Percentiles rank a stretch among this genome's conserved stretches.
phyloP scores from a whole-genome alignment of 2,888 invertebrate genomes.

The Oxyscelio sp. region DNA sequence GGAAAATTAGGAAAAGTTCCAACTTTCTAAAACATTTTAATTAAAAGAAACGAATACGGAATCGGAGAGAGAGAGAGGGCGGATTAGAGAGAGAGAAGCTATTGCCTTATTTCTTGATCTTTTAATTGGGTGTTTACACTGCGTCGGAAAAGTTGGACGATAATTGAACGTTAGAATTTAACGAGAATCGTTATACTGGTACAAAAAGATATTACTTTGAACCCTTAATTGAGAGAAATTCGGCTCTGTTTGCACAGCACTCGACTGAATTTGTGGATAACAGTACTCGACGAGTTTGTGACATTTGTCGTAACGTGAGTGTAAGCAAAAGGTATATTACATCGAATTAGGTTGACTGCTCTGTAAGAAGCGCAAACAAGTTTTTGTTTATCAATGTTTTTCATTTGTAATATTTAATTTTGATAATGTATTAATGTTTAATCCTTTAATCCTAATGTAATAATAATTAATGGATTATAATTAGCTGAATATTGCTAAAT shows the following conservation, averaged over 20 bases:
- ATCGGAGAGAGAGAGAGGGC: no score
- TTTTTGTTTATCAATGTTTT: slow-evolving; percentile 24
- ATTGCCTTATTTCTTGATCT: no score
- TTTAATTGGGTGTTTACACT: no score
- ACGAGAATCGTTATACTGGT: not conserved
- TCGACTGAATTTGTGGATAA: slow-evolving; percentile 42
- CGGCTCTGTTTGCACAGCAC: slow-evolving; percentile 26
- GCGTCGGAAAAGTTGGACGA: no score
- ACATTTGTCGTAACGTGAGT: not conserved
- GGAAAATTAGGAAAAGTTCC: slow-evolving; percentile 3
- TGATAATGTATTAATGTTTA: no score
- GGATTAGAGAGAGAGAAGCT: no score
- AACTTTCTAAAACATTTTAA: slow-evolving; percentile 15
- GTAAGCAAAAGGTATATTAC: slow-evolving; percentile 16
- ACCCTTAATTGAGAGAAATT: slow-evolving; percentile 14
- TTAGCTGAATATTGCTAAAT: no score
- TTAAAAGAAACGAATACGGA: not conserved
- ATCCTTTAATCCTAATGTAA: no score
- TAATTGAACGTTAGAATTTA: no score
- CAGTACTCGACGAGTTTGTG: slow-evolving; percentile 5
- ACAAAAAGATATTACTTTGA: not conserved
- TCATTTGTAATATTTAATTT: no score
- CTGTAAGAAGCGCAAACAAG: not conserved
- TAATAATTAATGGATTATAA: no score
- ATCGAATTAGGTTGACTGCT: not conserved